Evolutionary conservation across 2,888 invertebrate genomes (phyloP).

Genomic region (Ochropleura plecta): DNA sequence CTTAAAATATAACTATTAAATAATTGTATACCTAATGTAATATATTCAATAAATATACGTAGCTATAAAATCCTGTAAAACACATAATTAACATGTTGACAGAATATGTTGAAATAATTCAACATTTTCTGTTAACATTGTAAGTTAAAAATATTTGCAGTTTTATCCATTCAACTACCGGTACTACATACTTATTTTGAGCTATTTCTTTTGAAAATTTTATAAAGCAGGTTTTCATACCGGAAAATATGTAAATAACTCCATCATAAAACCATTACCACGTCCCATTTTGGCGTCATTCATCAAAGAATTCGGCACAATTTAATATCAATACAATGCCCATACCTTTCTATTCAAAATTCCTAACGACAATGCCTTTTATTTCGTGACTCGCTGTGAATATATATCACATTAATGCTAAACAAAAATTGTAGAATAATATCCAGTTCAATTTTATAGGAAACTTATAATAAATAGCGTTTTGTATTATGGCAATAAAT

Average conservation of each 20-base stretch:
- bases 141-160: background rate
- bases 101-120: too few relatives aligned
- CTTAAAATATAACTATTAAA: too few relatives aligned
- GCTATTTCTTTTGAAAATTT: background rate
- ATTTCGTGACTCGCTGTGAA: constrained; percentile 36
- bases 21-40: too few relatives aligned
- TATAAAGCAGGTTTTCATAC: background rate
- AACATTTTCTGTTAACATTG: too few relatives aligned
- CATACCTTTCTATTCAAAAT: constrained; percentile 18
- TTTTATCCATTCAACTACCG: background rate
- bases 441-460: constrained; percentile 52
- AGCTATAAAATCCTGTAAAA: too few relatives aligned
- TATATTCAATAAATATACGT: too few relatives aligned
- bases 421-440: constrained; percentile 58
- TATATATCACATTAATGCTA: constrained; percentile 45
- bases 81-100: too few relatives aligned
- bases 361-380: constrained; percentile 37
- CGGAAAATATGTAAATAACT: constrained; percentile 2
- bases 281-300: constrained; percentile 25
- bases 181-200: background rate
- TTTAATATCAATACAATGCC: constrained; percentile 43
- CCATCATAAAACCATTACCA: constrained; percentile 16
- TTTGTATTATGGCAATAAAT: constrained; percentile 64
- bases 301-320: constrained; percentile 34
- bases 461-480: constrained; percentile 57